These are phyloP conservation scores for Clitarchus hookeri DNA, from an alignment of 2,888 invertebrate species.

Conservation along the genomic window DNA sequence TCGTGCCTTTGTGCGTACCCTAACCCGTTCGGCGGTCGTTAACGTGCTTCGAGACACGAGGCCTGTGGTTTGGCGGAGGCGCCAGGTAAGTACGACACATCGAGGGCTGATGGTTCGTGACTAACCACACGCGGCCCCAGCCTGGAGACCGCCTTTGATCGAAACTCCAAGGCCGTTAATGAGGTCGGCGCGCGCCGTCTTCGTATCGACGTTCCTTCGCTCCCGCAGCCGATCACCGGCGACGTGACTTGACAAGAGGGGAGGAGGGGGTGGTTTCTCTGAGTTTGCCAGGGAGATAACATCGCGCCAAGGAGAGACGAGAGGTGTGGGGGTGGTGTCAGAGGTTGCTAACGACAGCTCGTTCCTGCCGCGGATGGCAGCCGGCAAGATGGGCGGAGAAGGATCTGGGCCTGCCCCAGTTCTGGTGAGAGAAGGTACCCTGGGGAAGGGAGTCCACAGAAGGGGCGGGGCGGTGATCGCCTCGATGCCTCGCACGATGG, in stretches of 20 bases:
- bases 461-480: not conserved
- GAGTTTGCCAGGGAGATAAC: not conserved
- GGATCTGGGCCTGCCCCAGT: too few relatives aligned
- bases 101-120: not conserved
- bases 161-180: not conserved
- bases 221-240: too few relatives aligned
- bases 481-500: not conserved
- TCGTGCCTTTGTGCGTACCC: too few relatives aligned
- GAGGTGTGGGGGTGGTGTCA: not conserved
- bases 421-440: not conserved
- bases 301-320: not conserved
- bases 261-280: not conserved
- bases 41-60: too few relatives aligned
- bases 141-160: not conserved
- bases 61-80: not conserved
- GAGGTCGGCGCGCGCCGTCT: not conserved
- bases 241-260: not conserved
- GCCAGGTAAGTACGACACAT: not conserved
- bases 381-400: too few relatives aligned
- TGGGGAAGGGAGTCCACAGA: not conserved
- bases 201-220: not conserved
- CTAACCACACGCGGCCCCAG: not conserved
- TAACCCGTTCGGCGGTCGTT: too few relatives aligned
- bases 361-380: not conserved
- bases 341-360: slow-evolving; percentile 14